Evolutionary conservation across 2,888 invertebrate species (phyloP).

Genomic region (Acronicta alni): DNA sequence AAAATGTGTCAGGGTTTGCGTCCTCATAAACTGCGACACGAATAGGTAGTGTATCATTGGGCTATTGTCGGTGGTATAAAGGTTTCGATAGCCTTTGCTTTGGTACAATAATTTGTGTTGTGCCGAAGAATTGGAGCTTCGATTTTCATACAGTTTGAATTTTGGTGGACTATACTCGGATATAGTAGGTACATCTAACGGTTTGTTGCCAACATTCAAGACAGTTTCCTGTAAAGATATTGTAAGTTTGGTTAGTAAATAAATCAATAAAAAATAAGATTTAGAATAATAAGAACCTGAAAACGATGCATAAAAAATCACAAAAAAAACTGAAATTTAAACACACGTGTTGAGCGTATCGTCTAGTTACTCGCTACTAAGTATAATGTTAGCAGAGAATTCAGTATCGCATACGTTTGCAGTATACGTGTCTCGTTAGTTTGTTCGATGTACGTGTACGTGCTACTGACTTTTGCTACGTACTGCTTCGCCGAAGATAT

Average conservation of each 20-base stretch:
- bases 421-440: constrained; percentile 58
- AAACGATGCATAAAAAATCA: no score
- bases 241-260: no score
- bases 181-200: background rate
- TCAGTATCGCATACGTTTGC: constrained; percentile 25
- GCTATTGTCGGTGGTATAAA: constrained; percentile 34
- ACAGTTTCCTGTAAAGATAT: no score
- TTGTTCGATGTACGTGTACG: constrained; percentile 20
- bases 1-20: constrained; percentile 57
- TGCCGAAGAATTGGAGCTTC: background rate
- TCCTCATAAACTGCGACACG: constrained; percentile 49
- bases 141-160: constrained; percentile 6
- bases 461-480: constrained; percentile 19
- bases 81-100: constrained; percentile 33
- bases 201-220: no score
- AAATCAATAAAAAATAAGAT: no score
- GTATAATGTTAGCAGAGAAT: constrained; percentile 30
- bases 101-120: constrained; percentile 22
- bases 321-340: no score
- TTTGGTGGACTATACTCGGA: constrained; percentile 3
- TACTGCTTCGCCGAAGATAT: constrained; percentile 37
- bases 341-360: background rate
- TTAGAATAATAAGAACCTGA: no score
- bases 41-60: constrained; percentile 37
- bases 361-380: background rate